Percentiles rank a stretch among this genome's conserved stretches.
phyloP scores from a whole-genome alignment of 2,113 vertebrate genomes.

The Ellobius talpinus region DNA sequence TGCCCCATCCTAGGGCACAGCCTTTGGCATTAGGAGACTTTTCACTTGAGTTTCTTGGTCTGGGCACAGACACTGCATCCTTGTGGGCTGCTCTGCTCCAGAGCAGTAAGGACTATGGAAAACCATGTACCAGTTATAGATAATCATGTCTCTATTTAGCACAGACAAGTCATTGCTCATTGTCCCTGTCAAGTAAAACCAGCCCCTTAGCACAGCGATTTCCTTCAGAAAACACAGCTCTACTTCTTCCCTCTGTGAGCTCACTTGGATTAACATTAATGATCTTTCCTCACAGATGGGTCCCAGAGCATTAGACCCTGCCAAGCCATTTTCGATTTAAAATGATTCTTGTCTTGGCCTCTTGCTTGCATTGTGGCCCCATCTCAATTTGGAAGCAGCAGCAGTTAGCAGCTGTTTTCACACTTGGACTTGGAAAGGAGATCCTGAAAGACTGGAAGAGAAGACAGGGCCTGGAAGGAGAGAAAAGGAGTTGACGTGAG shows the following conservation, averaged over 20 bases:
- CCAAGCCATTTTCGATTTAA: constrained; percentile 68
- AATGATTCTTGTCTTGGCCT: constrained; percentile 65
- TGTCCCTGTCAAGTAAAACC: constrained; percentile 71
- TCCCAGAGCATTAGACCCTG: constrained; percentile 55
- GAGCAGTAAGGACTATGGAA: constrained; percentile 36
- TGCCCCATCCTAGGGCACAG: too few species aligned
- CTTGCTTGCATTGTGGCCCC: constrained; percentile 39
- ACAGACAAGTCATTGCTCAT: constrained; percentile 65
- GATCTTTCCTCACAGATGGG: constrained; percentile 57
- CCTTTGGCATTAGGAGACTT: background rate
- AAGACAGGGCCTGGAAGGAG: background rate
- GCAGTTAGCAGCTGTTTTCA: constrained; percentile 61
- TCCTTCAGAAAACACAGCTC: constrained; percentile 55
- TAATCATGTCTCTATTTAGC: constrained; percentile 63
- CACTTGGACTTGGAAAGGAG: constrained; percentile 52
- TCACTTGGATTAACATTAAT: constrained; percentile 73
- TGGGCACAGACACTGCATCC: background rate
- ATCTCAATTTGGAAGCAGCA: constrained; percentile 61
- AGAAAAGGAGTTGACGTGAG: too few species aligned
- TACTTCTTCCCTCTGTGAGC: constrained; percentile 27
- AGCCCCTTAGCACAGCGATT: constrained; percentile 31
- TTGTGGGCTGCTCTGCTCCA: background rate
- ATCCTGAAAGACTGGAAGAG: background rate
- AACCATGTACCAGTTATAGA: constrained; percentile 64
- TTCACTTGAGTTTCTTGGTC: background rate